Evolutionary conservation across 2,113 vertebrate species (phyloP).

Genomic region (Natator depressus): DNA sequence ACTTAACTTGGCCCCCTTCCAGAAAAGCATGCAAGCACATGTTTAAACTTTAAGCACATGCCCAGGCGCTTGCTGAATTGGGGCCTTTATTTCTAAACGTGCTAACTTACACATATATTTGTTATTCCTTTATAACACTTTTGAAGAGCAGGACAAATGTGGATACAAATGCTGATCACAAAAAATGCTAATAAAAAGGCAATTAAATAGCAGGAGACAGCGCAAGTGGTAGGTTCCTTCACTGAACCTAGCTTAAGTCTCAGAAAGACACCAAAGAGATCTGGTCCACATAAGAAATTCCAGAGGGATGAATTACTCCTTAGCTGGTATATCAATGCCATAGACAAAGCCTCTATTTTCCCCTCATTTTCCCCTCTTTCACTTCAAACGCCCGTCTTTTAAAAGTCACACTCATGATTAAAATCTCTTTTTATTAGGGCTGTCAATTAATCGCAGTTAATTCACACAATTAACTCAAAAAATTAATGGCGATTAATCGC

Average conservation of each 20-base stretch:
- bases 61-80: rapidly evolving
- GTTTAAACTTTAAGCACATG: not conserved
- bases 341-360: not conserved
- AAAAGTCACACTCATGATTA: rapidly evolving
- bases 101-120: rapidly evolving
- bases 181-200: constrained; percentile 66
- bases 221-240: constrained; percentile 56
- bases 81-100: not conserved
- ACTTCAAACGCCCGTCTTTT: not conserved
- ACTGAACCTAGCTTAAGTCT: constrained; percentile 44
- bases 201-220: constrained; percentile 5
- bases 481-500: no score
- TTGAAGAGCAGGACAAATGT: not conserved
- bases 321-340: not conserved
- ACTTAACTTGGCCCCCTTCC: rapidly evolving
- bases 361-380: not conserved
- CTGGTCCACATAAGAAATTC: constrained; percentile 66
- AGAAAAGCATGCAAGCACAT: not conserved
- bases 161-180: constrained; percentile 31
- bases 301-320: constrained; percentile 57
- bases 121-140: not conserved
- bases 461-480: no score
- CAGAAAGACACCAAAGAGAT: constrained; percentile 67
- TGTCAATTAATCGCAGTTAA: not conserved
- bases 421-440: not conserved